Evolutionary conservation across 2,113 vertebrate species (phyloP).

Genomic region (Serranochromis macrocephalus): DNA sequence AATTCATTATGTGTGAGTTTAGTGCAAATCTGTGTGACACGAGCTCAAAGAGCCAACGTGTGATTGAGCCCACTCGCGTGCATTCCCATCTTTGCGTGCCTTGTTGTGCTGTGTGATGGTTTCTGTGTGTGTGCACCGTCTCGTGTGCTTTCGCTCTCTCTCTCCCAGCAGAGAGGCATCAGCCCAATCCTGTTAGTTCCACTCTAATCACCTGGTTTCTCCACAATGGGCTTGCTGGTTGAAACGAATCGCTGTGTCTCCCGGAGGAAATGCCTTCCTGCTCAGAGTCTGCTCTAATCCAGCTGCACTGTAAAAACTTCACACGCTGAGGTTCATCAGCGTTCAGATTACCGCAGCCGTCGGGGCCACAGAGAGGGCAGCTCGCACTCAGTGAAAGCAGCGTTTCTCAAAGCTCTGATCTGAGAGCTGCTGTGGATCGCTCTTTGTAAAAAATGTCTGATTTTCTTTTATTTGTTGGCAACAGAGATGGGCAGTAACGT

Average conservation of each 20-base stretch:
- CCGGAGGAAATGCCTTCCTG: neutral
- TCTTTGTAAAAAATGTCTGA: neutral
- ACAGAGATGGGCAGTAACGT: rapidly evolving
- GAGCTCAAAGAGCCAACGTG: neutral
- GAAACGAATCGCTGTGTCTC: neutral
- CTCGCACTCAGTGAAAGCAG: neutral
- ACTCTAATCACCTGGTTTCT: conserved; percentile 37
- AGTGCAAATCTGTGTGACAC: neutral
- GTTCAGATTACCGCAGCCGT: neutral
- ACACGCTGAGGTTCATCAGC: neutral
- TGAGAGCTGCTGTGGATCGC: neutral
- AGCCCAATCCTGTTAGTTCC: conserved; percentile 38
- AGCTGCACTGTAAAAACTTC: neutral
- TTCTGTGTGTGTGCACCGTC: neutral
- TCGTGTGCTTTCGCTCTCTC: neutral
- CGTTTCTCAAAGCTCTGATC: neutral
- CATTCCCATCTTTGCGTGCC: neutral
- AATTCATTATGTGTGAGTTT: neutral
- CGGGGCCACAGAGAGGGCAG: neutral
- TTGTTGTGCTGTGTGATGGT: neutral
- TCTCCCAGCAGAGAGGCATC: neutral
- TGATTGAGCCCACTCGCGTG: neutral
- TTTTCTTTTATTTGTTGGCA: neutral
- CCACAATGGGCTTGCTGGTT: neutral
- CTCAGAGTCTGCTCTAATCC: neutral